Base-by-base conservation (phyloP, 2,797 vertebrate genomes). In the Notamacropus eugenii region DNA sequence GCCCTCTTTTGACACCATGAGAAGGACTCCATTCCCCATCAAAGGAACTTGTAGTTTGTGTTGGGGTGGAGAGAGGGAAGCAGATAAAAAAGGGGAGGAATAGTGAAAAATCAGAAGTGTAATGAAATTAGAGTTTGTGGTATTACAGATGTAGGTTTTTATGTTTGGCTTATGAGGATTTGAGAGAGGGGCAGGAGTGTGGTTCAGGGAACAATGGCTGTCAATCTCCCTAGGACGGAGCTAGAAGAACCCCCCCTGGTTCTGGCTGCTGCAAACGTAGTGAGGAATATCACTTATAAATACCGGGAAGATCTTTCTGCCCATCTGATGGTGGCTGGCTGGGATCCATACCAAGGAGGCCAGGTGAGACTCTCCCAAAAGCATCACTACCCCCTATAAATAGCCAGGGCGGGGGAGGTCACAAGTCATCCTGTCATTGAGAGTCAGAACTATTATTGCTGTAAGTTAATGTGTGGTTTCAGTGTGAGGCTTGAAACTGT, bases 261-360 rank as follows among this genome's bases (percentile, higher is more conserved):
- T 46, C 98, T 99, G 12, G 98, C 99, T 12, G 99, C 99, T 55
- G 99, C 99, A 0, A 99, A 99, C 0, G 95, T 99, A 82, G 98
- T 99, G 93, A 99, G 97, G 94, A 99, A 99, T 0, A 98, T 99
- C 91, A 99, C 98, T 96, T 99, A 99, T 96, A 98, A 98, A 27
- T 99, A 99, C 93, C 99, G 98, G 9, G 99, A 99, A 0, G 99
- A 99, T 74, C 97, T 99, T 28, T 98, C 98, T 14, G 99, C 99
- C 0, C 99, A 99, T 54, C 99, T 99, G 97, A 98, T 99, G 57
- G 99, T 99, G 46, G 99, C 99, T 0, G 99, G 99, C 92, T 99
- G 99, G 99, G 99, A 99, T 98, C 97, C 62, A 24, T 99, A 98
- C 55, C 98, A 98, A 2, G 99, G 99, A 6, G 98, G 99, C 31